Conservation (phyloP, 2,888 invertebrate species). For the Chrysopilus asiliformis region DNA sequence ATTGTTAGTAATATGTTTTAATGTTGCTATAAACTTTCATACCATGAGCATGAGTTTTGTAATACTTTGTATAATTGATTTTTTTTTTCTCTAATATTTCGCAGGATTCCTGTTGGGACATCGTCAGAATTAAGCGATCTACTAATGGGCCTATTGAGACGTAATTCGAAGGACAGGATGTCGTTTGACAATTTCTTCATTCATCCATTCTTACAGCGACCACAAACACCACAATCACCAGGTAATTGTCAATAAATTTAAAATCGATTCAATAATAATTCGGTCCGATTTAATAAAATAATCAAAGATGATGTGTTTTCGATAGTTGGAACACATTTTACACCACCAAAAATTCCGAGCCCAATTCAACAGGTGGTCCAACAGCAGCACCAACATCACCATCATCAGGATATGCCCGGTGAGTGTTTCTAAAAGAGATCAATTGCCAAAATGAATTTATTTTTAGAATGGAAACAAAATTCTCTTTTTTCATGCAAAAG, state of each 20-base stretch:
- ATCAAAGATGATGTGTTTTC: conserved; percentile 29
- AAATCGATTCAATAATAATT: not conserved
- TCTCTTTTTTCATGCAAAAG: not conserved
- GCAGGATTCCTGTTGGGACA: conserved; percentile 85
- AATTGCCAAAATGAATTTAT: too few relatives aligned
- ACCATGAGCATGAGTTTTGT: too few relatives aligned
- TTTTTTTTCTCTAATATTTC: conserved; percentile 19
- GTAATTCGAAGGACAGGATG: conserved; percentile 90
- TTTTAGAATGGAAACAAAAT: not conserved
- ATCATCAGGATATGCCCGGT: too few relatives aligned
- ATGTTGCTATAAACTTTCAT: too few relatives aligned
- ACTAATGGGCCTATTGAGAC: conserved; percentile 70
- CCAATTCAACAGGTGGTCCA: conserved; percentile 26
- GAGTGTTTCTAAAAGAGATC: too few relatives aligned
- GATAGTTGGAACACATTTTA: conserved; percentile 23
- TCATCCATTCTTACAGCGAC: conserved; percentile 77
- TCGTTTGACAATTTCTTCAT: conserved; percentile 92
- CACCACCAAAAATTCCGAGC: conserved; percentile 36
- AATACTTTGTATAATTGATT: too few relatives aligned
- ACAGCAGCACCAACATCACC: conserved; percentile 2
- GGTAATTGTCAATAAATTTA: conserved; percentile 22
- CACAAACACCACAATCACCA: conserved; percentile 39
- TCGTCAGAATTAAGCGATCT: conserved; percentile 81
- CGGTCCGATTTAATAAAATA: not conserved
- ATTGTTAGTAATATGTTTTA: too few relatives aligned